Percentiles rank a stretch among this genome's conserved stretches.
phyloP scores from a whole-genome alignment of 2,113 vertebrate species.

The Pluvialis apricaria region DNA sequence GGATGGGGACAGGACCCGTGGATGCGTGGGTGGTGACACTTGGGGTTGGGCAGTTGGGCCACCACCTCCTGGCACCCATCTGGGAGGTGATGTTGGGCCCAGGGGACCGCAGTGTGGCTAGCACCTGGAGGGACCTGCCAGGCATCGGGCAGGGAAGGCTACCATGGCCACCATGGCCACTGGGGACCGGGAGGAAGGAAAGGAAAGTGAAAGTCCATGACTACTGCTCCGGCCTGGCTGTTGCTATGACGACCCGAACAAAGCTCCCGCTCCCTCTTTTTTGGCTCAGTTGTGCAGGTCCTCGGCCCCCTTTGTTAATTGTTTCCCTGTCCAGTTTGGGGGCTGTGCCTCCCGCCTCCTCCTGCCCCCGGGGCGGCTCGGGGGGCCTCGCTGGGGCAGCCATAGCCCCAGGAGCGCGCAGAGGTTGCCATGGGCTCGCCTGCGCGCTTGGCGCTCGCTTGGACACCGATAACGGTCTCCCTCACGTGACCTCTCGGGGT shows the following conservation, averaged over 20 bases:
- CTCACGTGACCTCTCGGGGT: background rate
- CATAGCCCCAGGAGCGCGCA: fast-evolving
- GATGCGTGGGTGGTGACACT: background rate
- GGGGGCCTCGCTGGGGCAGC: background rate
- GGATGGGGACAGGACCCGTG: background rate
- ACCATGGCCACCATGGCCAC: background rate
- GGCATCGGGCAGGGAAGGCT: background rate
- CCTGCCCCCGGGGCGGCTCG: background rate
- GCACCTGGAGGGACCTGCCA: background rate
- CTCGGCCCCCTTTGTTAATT: conserved; percentile 88
- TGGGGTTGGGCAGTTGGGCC: background rate
- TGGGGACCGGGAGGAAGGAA: conserved; percentile 20
- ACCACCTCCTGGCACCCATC: background rate
- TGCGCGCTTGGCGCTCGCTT: fast-evolving
- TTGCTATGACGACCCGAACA: conserved; percentile 90
- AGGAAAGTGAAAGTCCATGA: conserved; percentile 71
- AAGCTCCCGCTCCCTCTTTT: conserved; percentile 87
- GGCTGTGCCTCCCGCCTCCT: conserved; percentile 62
- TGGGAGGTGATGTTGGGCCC: background rate
- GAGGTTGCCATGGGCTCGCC: background rate
- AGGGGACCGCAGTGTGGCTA: fast-evolving
- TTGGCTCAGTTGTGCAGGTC: conserved; percentile 83
- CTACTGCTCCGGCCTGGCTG: conserved; percentile 70
- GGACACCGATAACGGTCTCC: fast-evolving
- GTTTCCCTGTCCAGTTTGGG: conserved; percentile 75